A percentile compares a stretch with the other conserved stretches of the same genome.
Conservation (phyloP, 2,797 vertebrate species). For the Antrozous pallidus region DNA sequence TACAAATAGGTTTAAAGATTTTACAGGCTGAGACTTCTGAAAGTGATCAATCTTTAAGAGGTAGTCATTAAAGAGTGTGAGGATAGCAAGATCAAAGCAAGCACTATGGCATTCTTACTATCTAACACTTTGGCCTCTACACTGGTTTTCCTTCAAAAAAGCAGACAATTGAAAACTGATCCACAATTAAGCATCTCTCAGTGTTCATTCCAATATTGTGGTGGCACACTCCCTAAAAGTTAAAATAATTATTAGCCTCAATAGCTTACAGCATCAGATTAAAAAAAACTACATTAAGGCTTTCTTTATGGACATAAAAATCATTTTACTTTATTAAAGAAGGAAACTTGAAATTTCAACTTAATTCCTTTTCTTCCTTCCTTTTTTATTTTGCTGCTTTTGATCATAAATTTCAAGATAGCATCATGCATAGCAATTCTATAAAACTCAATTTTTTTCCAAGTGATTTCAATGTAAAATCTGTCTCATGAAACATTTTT, state of each 20-base stretch:
- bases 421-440: neutral
- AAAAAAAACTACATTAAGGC: neutral
- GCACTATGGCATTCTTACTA: neutral
- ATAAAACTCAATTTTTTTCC: neutral
- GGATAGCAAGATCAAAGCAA: neutral
- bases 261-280: neutral
- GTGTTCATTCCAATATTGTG: neutral
- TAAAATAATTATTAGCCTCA: neutral
- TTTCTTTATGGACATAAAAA: neutral
- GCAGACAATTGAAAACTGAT: neutral
- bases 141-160: neutral
- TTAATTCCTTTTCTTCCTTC: neutral
- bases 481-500: neutral
- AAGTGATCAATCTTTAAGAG: neutral
- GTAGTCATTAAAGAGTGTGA: neutral
- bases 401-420: neutral
- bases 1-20: constrained; percentile 4
- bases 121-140: neutral
- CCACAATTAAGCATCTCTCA: neutral
- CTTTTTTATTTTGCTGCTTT: neutral
- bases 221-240: neutral
- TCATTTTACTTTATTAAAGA: neutral
- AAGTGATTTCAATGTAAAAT: neutral
- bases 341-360: neutral
- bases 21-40: neutral